phyloP scores from a whole-genome alignment of 2,797 vertebrate species.

The Chrysocyon brachyurus region DNA sequence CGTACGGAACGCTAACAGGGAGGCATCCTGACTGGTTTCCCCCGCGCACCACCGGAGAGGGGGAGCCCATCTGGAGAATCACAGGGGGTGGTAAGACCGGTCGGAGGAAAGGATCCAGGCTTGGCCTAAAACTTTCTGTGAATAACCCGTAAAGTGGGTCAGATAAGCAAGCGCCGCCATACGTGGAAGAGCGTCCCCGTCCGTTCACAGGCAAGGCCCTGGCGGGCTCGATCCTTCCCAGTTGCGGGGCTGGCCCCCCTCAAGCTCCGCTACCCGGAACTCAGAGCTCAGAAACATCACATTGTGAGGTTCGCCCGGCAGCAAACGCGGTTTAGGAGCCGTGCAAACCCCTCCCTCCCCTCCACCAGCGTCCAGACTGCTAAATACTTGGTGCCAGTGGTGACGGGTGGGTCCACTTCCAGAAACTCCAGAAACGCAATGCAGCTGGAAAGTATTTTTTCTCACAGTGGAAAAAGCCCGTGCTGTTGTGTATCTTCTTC shows the following conservation, averaged over 20 bases:
- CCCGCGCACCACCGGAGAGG: neutral
- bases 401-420: constrained; percentile 77
- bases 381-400: constrained; percentile 81
- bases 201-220: constrained; percentile 22
- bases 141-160: constrained; percentile 65
- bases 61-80: neutral
- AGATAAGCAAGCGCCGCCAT: neutral
- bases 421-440: constrained; percentile 79
- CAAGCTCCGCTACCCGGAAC: constrained; percentile 29
- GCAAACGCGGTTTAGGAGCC: constrained; percentile 54
- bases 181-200: neutral
- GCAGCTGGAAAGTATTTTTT: constrained; percentile 74
- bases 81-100: constrained; percentile 16
- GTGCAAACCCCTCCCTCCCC: constrained; percentile 40
- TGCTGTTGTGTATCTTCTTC: constrained; percentile 47
- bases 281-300: constrained; percentile 65
- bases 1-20: neutral
- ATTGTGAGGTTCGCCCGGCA: constrained; percentile 56
- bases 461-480: constrained; percentile 67
- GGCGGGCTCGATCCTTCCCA: constrained; percentile 13
- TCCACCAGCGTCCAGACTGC: constrained; percentile 71
- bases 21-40: neutral
- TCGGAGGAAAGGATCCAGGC: neutral
- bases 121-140: constrained; percentile 20
- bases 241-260: too few species aligned